Percentiles rank a stretch among this genome's conserved stretches.
Evolutionary conservation across 30 jellyfish, hydroid and myxozoan genomes (phyloP).

Genomic region (Clytia hemisphaerica): DNA sequence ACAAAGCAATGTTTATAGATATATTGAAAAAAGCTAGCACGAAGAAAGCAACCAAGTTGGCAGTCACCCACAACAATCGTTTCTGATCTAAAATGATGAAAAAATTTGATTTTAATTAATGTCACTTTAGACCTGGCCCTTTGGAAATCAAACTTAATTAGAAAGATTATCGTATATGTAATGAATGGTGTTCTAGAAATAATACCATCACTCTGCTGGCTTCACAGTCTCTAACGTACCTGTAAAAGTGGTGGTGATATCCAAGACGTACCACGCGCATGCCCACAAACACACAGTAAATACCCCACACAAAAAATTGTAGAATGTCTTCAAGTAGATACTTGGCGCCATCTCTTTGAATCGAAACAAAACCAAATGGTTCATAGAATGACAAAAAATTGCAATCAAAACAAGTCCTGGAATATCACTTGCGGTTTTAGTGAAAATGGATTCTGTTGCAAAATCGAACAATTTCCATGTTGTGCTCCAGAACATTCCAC

Average conservation of each 20-base stretch:
- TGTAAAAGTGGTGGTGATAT: not conserved
- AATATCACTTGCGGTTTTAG: not conserved
- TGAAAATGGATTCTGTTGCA: not conserved
- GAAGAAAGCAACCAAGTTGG: too few relatives aligned
- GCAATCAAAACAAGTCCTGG: not conserved
- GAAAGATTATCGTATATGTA: too few relatives aligned
- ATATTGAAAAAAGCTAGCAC: too few relatives aligned
- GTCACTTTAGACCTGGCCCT: too few relatives aligned
- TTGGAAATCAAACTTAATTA: too few relatives aligned
- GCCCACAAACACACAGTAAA: conserved; percentile 2
- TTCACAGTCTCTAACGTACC: too few relatives aligned
- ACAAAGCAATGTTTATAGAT: too few relatives aligned
- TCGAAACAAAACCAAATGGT: not conserved
- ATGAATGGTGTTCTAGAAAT: too few relatives aligned
- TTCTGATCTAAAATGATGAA: too few relatives aligned
- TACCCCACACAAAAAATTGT: not conserved
- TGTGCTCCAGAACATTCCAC: conserved; percentile 3
- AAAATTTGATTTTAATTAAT: too few relatives aligned
- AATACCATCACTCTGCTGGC: too few relatives aligned
- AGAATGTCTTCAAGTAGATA: not conserved
- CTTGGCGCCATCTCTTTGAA: not conserved
- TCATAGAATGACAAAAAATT: not conserved
- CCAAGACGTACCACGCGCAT: not conserved
- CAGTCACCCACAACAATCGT: too few relatives aligned
- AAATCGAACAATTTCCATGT: not conserved